phyloP scores from a whole-genome alignment of 2,888 invertebrate genomes.

The Amblyjoppa proteus region DNA sequence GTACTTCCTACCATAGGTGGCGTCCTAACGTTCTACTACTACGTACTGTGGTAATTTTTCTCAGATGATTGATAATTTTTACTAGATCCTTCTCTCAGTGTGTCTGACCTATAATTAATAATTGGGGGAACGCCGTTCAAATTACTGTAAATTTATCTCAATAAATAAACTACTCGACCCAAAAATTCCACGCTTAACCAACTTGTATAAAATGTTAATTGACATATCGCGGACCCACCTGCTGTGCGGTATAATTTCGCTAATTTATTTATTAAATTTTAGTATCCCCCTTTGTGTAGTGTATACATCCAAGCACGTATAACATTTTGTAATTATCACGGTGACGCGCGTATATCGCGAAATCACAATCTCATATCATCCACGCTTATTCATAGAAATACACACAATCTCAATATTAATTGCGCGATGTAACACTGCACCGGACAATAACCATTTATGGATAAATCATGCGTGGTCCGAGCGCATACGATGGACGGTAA shows the following conservation, averaged over 20 bases:
- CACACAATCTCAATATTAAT: not conserved
- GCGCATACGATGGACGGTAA: no score
- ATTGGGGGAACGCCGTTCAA: not conserved
- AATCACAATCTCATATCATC: not conserved
- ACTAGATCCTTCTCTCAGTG: no score
- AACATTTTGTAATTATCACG: not conserved
- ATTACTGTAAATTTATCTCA: not conserved
- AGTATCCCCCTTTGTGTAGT: not conserved
- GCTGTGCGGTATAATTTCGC: not conserved
- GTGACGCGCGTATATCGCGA: not conserved
- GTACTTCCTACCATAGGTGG: no score
- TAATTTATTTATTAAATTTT: not conserved
- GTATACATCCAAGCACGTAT: not conserved
- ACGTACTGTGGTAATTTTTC: no score
- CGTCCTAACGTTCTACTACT: no score
- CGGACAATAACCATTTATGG: no score
- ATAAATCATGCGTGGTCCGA: no score
- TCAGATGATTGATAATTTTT: no score
- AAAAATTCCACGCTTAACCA: not conserved
- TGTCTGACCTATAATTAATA: not conserved
- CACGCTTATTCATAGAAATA: not conserved
- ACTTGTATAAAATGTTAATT: not conserved
- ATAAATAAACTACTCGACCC: not conserved
- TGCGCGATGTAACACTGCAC: no score
- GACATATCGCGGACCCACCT: not conserved